Evolutionary conservation across 1,140 invertebrate genomes (phyloP).

Genomic region (Berghia stephanieae): DNA sequence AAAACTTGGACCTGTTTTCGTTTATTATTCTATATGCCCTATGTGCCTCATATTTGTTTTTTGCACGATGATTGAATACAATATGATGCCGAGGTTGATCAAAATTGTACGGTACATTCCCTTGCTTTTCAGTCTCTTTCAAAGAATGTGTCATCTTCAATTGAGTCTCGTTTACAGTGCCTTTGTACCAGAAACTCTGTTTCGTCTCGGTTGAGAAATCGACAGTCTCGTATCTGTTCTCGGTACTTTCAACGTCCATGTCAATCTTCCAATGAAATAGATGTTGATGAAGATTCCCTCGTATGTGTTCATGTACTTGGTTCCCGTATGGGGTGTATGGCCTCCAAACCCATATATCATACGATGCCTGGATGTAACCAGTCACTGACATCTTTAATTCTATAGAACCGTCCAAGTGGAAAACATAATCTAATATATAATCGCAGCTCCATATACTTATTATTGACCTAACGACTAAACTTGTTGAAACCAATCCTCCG

Average conservation of each 20-base stretch:
- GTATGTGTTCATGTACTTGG: slow-evolving; percentile 42
- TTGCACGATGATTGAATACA: slow-evolving; percentile 43
- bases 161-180: slow-evolving; percentile 42
- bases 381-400: slow-evolving; percentile 53
- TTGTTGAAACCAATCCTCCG: slow-evolving; percentile 51
- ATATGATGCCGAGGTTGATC: slow-evolving; percentile 46
- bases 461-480: slow-evolving; percentile 57
- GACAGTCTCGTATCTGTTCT: slow-evolving; percentile 55
- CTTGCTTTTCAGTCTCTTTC: slow-evolving; percentile 44
- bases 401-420: slow-evolving; percentile 59
- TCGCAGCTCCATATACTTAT: slow-evolving; percentile 57
- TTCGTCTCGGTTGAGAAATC: slow-evolving; percentile 45
- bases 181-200: slow-evolving; percentile 43
- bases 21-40: slow-evolving; percentile 55
- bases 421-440: slow-evolving; percentile 64
- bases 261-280: slow-evolving; percentile 60
- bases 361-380: slow-evolving; percentile 47
- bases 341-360: too few species aligned
- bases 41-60: slow-evolving; percentile 43
- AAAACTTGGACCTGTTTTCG: slow-evolving; percentile 44
- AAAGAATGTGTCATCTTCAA: slow-evolving; percentile 39
- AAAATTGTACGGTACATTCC: slow-evolving; percentile 36
- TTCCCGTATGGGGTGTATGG: slow-evolving; percentile 45
- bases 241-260: slow-evolving; percentile 49
- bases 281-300: slow-evolving; percentile 57